phyloP scores from a whole-genome alignment of 1,140 invertebrate species.

The Oncopodura yosiiana region DNA sequence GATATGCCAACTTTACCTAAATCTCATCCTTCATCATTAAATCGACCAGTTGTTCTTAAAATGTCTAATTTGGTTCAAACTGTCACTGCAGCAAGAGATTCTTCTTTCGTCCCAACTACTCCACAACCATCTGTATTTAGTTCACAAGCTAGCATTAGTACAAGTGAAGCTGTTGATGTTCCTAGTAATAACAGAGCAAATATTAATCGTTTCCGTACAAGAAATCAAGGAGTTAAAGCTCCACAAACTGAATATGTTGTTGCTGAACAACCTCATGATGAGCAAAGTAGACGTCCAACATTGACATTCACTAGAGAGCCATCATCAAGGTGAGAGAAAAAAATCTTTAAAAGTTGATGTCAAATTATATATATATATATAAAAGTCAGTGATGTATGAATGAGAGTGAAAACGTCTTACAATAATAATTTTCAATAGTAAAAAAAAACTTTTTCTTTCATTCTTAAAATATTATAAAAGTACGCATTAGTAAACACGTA shows the following conservation, averaged over 20 bases:
- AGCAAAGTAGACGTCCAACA: no score
- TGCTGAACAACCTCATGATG: slow-evolving; percentile 2
- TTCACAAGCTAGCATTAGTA: slow-evolving; percentile 17
- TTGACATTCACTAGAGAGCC: no score
- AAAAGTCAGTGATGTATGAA: no score
- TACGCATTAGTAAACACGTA: no score
- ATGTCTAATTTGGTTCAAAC: slow-evolving; percentile 17
- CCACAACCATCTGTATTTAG: not conserved
- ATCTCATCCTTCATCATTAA: slow-evolving; percentile 19
- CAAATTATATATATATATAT: no score
- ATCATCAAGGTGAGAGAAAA: no score
- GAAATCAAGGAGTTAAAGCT: slow-evolving; percentile 3
- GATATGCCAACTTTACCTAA: slow-evolving; percentile 15
- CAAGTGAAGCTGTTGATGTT: slow-evolving; percentile 3
- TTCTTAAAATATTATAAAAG: no score
- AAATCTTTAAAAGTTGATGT: no score
- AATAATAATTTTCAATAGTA: no score
- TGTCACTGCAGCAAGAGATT: slow-evolving; percentile 5
- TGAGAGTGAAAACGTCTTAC: no score
- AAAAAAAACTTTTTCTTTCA: no score
- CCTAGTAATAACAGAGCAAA: not conserved
- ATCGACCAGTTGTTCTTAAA: slow-evolving; percentile 30
- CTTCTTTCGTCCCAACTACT: not conserved
- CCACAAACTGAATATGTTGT: not conserved
- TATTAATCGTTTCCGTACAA: not conserved